Evolutionary conservation across 2,888 invertebrate genomes (phyloP), one percentile per base, ranked within the genome.

Genomic region (Hermaeophaga mercurialis): DNA sequence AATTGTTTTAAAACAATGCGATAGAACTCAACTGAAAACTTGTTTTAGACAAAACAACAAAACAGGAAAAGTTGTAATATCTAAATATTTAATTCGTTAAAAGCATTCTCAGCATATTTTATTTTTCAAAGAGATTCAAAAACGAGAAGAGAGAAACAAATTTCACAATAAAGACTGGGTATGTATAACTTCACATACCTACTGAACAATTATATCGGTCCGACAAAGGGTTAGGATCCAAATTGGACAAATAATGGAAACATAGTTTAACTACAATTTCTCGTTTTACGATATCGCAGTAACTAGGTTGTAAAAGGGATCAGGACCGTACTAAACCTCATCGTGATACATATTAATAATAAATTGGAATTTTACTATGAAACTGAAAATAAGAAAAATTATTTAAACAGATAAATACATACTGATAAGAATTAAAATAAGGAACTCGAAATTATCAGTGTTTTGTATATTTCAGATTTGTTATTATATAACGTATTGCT

Each of bases 211-310:
- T 49, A 45, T 41, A 36, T 36, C 49, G 54, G 54, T 54, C 28
- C 46, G 26, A 55, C 52, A 59, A 55, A 52, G 45, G 59, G 54
- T 39, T 39, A 46, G 41, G 17, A 54, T 54, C 44, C 19, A 56
- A 61, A 53, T 61, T 59, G 38, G 38, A 38, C 39, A 46, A 48
- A 60, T 62, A 64, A 65, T 64, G 59, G 60, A 55, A 61, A 63
- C 63, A 65, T 64, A 67, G 63, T 67, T 64, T 60, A 61, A 62
- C 56, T 54, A 63, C 65, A 68, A 66, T 69, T 67, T 64, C 69
- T 63, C 64, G 63, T 65, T 69, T 69, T 66, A 67, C 64, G 69
- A 67, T 61, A 64, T 67, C 63, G 57, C 56, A 63, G 66, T 65
- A 11, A 11, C 19, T 24, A 22, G 19, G 9, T 7, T 41, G 22